Base-by-base conservation (phyloP, 2,113 vertebrate genomes). In the Aptenodytes forsteri region DNA sequence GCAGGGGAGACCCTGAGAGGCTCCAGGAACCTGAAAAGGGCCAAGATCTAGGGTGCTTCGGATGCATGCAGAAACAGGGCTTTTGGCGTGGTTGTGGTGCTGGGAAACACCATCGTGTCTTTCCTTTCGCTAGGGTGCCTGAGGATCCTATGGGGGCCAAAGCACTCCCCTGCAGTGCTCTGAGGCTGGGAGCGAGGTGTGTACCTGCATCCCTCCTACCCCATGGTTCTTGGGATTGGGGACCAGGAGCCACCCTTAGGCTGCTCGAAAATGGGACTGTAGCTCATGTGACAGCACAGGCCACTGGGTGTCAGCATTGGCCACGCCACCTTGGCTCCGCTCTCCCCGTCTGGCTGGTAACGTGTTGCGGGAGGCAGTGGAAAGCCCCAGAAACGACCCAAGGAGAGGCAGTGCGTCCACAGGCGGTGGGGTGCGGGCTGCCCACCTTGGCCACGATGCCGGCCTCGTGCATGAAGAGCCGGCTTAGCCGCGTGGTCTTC, bases 401-500 rank as follows among this genome's bases (percentile, higher is more conserved):
- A 38, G 55, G 32, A 36, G 29, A 40, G 59, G 50, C 44, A 30
- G 42, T 0, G 15, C 59, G 11, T 2, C 26, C 0, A 8, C 16
- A 14, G 82, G 62, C 5, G 2, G 73, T 8, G 27, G 34, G 36
- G 15, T 7, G 38, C 2, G 2, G 36, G 55, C 7, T 16, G 54
- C 98, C 80, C 97, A 99, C 99, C 98, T 98, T 99, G 47, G 98
- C 69, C 82, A 98, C 97, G 0, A 99, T 99, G 70, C 99, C 99
- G 0, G 99, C 98, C 97, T 99, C 99, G 3, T 99, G 99, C 97
- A 99, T 98, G 95, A 99, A 94, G 36, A 98, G 97, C 82, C 99
- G 99, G 96, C 99, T 99, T 80, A 99, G 96, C 46, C 99, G 98
- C 0, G 99, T 98, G 7, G 99, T 99, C 98, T 99, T 99, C 98